phyloP scores from a whole-genome alignment of 2,113 vertebrate species.

The Myiagra hebetior region DNA sequence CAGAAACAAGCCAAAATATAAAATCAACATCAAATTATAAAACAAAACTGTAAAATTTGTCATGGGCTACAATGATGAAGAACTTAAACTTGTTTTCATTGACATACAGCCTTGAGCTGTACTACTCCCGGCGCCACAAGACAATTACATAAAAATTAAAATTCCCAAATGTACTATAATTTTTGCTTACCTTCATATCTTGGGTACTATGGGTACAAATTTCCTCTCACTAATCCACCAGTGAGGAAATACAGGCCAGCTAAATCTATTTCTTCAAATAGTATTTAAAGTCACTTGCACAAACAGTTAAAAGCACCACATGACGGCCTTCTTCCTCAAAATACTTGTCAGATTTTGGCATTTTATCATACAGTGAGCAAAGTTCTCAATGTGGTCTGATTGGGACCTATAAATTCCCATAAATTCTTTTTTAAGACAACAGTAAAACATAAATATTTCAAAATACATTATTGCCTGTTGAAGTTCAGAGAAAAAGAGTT shows the following conservation, averaged over 20 bases:
- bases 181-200: background rate
- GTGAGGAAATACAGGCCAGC: background rate
- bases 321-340: background rate
- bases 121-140: background rate
- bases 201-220: background rate
- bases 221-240: background rate
- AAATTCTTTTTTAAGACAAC: background rate
- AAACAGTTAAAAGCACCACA: background rate
- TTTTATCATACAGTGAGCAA: background rate
- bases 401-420: background rate
- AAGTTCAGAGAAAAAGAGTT: background rate
- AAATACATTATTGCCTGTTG: conserved; percentile 23
- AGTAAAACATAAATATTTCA: conserved; percentile 2
- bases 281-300: background rate
- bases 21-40: background rate
- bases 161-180: background rate
- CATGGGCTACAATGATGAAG: background rate
- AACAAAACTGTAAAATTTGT: background rate
- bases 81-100: background rate
- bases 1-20: background rate
- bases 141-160: background rate
- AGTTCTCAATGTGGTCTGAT: background rate
- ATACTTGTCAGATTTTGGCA: background rate
- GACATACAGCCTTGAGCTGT: background rate
- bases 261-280: background rate